Conservation (phyloP, 2,797 vertebrate genomes). For the Hapalemur alaotrensis region DNA sequence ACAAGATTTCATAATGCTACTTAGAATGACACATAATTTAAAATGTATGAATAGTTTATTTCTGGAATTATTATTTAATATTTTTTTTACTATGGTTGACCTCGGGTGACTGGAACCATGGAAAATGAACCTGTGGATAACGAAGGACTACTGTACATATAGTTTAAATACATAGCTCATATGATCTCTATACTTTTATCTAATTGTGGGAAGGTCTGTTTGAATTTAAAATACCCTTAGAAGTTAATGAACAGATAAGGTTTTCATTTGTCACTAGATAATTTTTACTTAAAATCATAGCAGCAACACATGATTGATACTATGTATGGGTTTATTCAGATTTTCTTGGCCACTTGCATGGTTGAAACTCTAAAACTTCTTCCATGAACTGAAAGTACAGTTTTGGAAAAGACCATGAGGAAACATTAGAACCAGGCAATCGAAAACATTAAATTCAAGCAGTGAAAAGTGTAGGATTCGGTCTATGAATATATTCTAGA, state of each 20-base stretch:
- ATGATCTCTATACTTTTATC: background rate
- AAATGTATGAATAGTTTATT: background rate
- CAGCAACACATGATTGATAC: background rate
- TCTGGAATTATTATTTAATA: background rate
- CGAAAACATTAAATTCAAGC: background rate
- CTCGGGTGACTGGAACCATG: background rate
- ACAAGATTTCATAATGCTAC: background rate
- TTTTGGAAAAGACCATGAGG: background rate
- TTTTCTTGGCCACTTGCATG: background rate
- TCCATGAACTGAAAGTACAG: background rate
- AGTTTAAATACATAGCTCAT: background rate
- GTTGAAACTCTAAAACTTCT: background rate
- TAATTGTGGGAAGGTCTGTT: background rate
- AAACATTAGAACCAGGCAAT: background rate
- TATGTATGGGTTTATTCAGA: background rate
- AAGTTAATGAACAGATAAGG: background rate
- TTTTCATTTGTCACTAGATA: background rate
- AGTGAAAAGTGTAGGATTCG: background rate
- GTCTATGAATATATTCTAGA: background rate
- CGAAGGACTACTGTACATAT: background rate
- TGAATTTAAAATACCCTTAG: background rate
- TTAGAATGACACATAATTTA: background rate
- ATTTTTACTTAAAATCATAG: background rate
- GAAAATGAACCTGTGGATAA: background rate
- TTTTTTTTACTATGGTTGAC: background rate